phyloP scores from a whole-genome alignment of 1,140 invertebrate species.

The Trissolcus basalis region DNA sequence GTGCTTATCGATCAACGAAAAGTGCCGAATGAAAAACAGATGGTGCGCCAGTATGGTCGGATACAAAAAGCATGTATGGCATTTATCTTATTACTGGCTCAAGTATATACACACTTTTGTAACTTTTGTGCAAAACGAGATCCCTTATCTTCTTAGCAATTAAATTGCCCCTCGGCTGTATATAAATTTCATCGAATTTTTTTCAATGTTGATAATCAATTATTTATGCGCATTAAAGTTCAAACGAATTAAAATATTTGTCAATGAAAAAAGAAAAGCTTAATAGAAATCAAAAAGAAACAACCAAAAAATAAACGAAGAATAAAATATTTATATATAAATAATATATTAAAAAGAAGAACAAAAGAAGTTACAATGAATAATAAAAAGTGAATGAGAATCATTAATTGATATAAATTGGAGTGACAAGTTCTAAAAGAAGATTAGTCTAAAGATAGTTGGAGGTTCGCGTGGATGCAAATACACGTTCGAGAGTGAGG shows the following conservation, averaged over 20 bases:
- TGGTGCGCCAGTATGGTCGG: neutral
- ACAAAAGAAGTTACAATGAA: neutral
- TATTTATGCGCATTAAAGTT: too few species aligned
- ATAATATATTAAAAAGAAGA: too few species aligned
- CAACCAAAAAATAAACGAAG: too few species aligned
- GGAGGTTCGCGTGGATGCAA: conserved; percentile 3
- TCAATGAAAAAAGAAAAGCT: too few species aligned
- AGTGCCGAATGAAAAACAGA: neutral
- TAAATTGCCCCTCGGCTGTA: neutral
- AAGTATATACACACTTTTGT: neutral
- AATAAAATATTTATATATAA: too few species aligned
- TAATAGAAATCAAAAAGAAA: too few species aligned
- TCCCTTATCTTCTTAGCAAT: neutral
- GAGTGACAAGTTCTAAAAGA: too few species aligned
- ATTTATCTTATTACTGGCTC: conserved; percentile 1
- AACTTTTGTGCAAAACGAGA: neutral
- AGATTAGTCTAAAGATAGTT: neutral
- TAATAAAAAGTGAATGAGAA: neutral
- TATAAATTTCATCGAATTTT: too few species aligned
- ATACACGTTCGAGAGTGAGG: neutral
- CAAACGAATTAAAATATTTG: too few species aligned
- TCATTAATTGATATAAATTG: too few species aligned
- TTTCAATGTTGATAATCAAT: too few species aligned
- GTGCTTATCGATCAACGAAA: neutral
- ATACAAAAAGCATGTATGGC: neutral